phyloP scores from a whole-genome alignment of 1,140 invertebrate genomes.

The Papilio helenus region DNA sequence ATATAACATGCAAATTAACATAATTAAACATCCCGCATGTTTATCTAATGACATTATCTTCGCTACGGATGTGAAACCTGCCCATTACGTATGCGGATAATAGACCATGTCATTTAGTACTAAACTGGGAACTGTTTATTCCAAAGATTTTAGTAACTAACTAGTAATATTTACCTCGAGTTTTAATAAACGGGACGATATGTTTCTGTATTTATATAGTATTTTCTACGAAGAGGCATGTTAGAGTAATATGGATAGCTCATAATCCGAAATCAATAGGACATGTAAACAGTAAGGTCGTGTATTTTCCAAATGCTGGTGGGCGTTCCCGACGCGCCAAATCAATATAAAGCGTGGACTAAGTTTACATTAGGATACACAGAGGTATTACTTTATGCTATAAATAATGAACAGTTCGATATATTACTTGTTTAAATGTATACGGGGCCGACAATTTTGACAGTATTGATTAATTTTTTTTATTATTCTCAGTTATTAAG shows the following conservation, averaged over 20 bases:
- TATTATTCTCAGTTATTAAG: too few relatives aligned
- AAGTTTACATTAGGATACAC: background rate
- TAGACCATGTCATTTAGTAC: background rate
- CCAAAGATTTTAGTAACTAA: background rate
- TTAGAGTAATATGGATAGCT: background rate
- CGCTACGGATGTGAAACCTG: constrained; percentile 31
- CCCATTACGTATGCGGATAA: constrained; percentile 21
- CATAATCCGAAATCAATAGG: constrained; percentile 12
- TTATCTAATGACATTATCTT: constrained; percentile 35
- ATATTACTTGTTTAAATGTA: background rate
- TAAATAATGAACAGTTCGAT: background rate
- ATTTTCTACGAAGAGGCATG: background rate
- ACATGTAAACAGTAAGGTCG: background rate
- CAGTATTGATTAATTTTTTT: too few relatives aligned
- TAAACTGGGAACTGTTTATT: background rate
- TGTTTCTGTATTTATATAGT: too few relatives aligned
- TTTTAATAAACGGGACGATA: too few relatives aligned
- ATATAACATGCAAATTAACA: constrained; percentile 37
- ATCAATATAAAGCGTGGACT: background rate
- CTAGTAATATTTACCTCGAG: background rate
- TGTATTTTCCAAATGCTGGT: background rate
- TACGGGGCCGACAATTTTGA: background rate
- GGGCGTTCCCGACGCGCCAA: background rate
- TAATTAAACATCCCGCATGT: constrained; percentile 36
- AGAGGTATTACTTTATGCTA: background rate